These are phyloP conservation scores for Sardina pilchardus DNA, from an alignment of 2,113 vertebrate genomes.

Conservation along the genomic window DNA sequence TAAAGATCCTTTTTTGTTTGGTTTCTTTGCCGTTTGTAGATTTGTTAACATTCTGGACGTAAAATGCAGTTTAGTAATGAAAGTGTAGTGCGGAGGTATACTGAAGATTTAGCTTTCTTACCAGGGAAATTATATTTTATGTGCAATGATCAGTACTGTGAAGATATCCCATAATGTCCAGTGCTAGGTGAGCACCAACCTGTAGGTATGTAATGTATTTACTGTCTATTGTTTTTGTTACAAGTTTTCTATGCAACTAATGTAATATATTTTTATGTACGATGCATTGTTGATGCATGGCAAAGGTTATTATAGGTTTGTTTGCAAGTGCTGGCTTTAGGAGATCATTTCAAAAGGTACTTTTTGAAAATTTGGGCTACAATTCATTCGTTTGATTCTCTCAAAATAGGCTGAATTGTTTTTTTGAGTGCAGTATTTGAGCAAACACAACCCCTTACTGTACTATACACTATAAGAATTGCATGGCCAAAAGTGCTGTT, in stretches of 20 bases:
- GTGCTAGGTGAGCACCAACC: neutral
- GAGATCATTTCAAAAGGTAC: neutral
- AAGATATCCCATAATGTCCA: neutral
- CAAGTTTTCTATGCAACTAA: conserved; percentile 12
- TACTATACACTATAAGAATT: neutral
- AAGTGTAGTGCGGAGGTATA: neutral
- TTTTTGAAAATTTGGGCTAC: neutral
- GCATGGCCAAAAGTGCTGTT: neutral
- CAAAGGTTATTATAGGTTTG: neutral
- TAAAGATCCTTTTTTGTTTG: neutral
- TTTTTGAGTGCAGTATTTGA: neutral
- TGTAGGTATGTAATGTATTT: neutral
- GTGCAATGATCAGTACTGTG: conserved; percentile 8
- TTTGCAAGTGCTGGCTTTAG: neutral
- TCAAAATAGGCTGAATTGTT: neutral
- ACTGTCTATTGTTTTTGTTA: neutral
- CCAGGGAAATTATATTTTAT: neutral
- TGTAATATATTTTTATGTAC: conserved; percentile 14
- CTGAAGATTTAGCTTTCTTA: neutral
- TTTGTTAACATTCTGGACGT: neutral
- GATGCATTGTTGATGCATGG: conserved; percentile 3
- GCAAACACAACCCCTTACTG: neutral
- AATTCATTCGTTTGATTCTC: neutral
- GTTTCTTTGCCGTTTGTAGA: neutral
- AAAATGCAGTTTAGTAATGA: neutral